Conservation (phyloP, 1,140 invertebrate genomes). For the Brachionus koreanus region DNA sequence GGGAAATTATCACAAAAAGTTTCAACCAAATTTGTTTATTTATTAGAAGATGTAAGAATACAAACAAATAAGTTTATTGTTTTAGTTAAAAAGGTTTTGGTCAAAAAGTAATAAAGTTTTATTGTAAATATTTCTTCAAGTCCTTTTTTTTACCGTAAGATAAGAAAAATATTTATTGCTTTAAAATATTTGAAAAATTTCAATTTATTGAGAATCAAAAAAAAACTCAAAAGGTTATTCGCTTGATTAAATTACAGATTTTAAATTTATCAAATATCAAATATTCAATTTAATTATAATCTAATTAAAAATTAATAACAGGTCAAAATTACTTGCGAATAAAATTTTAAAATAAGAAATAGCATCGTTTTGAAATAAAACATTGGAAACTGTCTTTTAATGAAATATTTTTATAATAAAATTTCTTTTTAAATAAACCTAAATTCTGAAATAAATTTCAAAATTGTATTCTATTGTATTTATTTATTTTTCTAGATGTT, state of each 20-base stretch:
- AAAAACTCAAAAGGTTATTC: neutral
- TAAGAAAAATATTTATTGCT: neutral
- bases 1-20: neutral
- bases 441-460: too few relatives aligned
- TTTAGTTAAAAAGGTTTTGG: neutral
- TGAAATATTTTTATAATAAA: too few relatives aligned
- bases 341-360: too few relatives aligned
- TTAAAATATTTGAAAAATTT: neutral
- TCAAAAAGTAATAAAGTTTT: neutral
- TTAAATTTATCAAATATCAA: neutral
- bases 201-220: neutral
- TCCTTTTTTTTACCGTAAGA: neutral
- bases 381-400: too few relatives aligned
- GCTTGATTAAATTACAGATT: slow-evolving; percentile 12
- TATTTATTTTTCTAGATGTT: too few relatives aligned
- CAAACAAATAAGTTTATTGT: neutral
- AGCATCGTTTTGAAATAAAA: too few relatives aligned
- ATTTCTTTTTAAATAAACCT: too few relatives aligned
- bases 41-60: neutral
- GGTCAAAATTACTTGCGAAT: too few relatives aligned
- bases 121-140: neutral
- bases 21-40: neutral
- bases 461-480: too few relatives aligned
- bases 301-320: too few relatives aligned
- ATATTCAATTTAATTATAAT: too few relatives aligned